A percentile compares a stretch with the other conserved stretches of the same genome.
phyloP scores from a whole-genome alignment of 2,113 vertebrate genomes.

The Ictalurus furcatus region DNA sequence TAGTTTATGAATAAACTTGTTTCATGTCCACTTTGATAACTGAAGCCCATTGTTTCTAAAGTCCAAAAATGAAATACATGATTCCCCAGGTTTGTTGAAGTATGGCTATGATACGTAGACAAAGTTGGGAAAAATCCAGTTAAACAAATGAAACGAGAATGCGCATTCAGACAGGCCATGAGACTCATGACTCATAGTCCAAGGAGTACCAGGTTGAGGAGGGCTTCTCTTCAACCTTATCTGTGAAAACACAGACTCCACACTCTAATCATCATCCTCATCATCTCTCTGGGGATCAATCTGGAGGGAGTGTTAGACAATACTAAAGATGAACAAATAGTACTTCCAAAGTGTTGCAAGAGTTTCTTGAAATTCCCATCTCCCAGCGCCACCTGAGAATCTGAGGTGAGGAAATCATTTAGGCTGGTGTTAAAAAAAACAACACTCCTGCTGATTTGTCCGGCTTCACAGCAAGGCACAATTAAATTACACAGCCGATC shows the following conservation, averaged over 20 bases:
- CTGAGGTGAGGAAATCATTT: slow-evolving; percentile 18
- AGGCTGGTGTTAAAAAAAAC: slow-evolving; percentile 16
- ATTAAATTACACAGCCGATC: slow-evolving; percentile 60
- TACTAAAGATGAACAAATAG: slow-evolving; percentile 28
- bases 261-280: slow-evolving; percentile 13
- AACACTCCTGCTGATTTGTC: not conserved
- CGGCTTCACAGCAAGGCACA: slow-evolving; percentile 19
- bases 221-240: slow-evolving; percentile 21
- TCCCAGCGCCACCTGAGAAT: slow-evolving; percentile 8
- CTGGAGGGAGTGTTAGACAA: slow-evolving; percentile 21
- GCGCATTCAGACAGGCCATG: slow-evolving; percentile 31
- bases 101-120: not conserved
- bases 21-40: not conserved
- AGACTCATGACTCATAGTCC: not conserved
- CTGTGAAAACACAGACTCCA: slow-evolving; percentile 21
- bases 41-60: not conserved
- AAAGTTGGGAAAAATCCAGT: not conserved
- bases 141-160: not conserved
- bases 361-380: slow-evolving; percentile 11
- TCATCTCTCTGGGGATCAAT: slow-evolving; percentile 18
- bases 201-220: slow-evolving; percentile 11
- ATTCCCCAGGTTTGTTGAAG: not conserved
- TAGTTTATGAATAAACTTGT: not conserved
- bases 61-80: not conserved
- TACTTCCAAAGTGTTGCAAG: slow-evolving; percentile 24